Conservation (phyloP, 1,140 invertebrate genomes). For the Ditylenchus dipsaci region DNA sequence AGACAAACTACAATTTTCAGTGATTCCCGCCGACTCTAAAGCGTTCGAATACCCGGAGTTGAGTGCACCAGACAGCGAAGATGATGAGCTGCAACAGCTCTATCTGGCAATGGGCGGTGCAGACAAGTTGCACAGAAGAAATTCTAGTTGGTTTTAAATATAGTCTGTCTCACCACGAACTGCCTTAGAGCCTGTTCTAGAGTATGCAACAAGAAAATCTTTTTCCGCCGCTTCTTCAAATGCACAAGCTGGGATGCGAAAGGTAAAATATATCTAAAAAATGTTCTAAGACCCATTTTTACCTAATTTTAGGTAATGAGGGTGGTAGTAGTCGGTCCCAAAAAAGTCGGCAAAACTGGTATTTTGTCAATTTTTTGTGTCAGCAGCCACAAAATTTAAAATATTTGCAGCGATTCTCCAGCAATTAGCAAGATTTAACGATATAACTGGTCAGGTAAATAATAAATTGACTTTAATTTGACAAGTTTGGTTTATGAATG, state of each 20-base stretch:
- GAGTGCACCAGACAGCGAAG: no score
- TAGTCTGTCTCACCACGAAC: not conserved
- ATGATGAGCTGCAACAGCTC: no score
- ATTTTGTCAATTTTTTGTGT: no score
- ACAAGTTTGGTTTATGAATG: not conserved
- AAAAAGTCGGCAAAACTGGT: slow-evolving; percentile 5
- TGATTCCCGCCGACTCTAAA: no score
- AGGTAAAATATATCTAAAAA: not conserved
- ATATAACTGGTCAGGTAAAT: slow-evolving; percentile 1
- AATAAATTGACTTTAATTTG: not conserved
- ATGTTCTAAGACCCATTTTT: no score
- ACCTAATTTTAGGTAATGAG: not conserved
- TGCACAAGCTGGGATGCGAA: slow-evolving; percentile 2
- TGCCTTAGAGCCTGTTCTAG: not conserved
- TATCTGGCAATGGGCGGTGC: no score
- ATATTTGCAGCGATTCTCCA: slow-evolving; percentile 1
- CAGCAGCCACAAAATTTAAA: no score
- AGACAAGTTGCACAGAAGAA: no score
- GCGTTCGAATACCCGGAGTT: no score
- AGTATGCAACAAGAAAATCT: not conserved
- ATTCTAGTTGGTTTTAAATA: no score
- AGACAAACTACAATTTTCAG: no score
- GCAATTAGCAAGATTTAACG: slow-evolving; percentile 1
- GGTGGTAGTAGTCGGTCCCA: not conserved
- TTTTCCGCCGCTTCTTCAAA: not conserved